Evolutionary conservation across 2,113 vertebrate species (phyloP), one percentile per base, ranked within the genome.

Genomic region (Bungarus multicinctus): DNA sequence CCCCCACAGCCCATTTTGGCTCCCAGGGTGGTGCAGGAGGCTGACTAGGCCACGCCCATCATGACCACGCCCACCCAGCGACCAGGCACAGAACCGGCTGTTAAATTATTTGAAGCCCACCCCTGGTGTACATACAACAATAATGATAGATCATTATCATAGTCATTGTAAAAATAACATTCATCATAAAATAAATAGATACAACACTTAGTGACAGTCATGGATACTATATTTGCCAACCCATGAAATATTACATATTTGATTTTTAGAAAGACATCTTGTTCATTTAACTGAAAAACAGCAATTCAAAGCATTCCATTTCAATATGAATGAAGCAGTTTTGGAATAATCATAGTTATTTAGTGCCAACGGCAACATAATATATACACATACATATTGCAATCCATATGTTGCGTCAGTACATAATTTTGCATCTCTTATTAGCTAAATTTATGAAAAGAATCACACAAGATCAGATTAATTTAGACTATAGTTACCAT

Each of bases 371-470:
- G 9, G 34, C 0, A 0, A 18, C 85, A 87, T 50, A 52, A 87
- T 87, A n/a, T 12, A 87, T 27, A 52, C 47, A 27, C 47, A 43
- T 43, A 52, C 25, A 87, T 52, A 50, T 87, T 87, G 85, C 74
- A 81, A 81, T 39, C 34, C 74, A 81, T 81, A 81, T 81, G 34
- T 81, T 81, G 34, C 25, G 22, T 43, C n/a, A 39, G 53, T 57
- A 55, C 25, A 11, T 57, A 89, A 57, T 89, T 57, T 45, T 93
- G 88, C 89, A 94, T 96, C 34, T 64, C 87, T 91, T 85, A 93
- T 96, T 96, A 96, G 95, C 96, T 74, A 88, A 95, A 55, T 93
- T 95, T 96, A 94, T 96, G 94, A 97, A 94, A 91, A 94, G 94
- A 94, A 94, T 95, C 96, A 96, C 94, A 94, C 93, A 94, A 94